A percentile compares a stretch with the other conserved stretches of the same genome.
These are phyloP conservation scores for Megalurothrips usitatus DNA, from an alignment of 2,888 invertebrate genomes.

Conservation along the genomic window DNA sequence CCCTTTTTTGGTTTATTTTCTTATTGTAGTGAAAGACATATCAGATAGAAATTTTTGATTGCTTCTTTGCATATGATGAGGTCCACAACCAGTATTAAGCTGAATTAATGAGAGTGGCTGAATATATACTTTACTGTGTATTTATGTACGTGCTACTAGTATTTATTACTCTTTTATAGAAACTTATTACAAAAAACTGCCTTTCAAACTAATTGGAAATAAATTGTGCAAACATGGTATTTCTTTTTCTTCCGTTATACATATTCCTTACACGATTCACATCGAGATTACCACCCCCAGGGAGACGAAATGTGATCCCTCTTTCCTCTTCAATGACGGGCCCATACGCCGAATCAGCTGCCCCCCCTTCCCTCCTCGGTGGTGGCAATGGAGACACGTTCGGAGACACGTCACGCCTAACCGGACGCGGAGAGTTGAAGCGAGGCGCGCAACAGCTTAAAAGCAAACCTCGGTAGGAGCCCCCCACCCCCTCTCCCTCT, in stretches of 20 bases:
- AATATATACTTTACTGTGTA: not conserved
- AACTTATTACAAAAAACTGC: not conserved
- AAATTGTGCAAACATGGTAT: too few species aligned
- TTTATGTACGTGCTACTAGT: not conserved
- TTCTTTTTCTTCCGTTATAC: too few species aligned
- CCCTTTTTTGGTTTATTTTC: not conserved
- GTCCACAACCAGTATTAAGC: not conserved
- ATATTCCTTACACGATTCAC: too few species aligned
- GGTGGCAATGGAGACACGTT: not conserved
- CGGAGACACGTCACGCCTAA: not conserved
- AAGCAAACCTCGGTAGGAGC: constrained; percentile 9
- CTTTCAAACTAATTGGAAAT: not conserved
- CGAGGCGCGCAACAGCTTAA: constrained; percentile 17
- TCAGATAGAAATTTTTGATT: not conserved
- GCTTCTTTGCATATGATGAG: not conserved
- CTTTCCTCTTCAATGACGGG: too few species aligned
- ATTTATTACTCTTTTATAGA: not conserved
- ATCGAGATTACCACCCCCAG: too few species aligned
- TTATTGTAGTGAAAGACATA: not conserved
- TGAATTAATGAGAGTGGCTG: not conserved
- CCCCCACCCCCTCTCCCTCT: not conserved
- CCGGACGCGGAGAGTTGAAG: not conserved
- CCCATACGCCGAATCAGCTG: too few species aligned
- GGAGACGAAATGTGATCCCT: too few species aligned
- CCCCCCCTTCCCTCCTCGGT: too few species aligned